A percentile compares a stretch with the other conserved stretches of the same genome.
Conservation (phyloP, 2,113 vertebrate genomes). For the Aythya baeri region DNA sequence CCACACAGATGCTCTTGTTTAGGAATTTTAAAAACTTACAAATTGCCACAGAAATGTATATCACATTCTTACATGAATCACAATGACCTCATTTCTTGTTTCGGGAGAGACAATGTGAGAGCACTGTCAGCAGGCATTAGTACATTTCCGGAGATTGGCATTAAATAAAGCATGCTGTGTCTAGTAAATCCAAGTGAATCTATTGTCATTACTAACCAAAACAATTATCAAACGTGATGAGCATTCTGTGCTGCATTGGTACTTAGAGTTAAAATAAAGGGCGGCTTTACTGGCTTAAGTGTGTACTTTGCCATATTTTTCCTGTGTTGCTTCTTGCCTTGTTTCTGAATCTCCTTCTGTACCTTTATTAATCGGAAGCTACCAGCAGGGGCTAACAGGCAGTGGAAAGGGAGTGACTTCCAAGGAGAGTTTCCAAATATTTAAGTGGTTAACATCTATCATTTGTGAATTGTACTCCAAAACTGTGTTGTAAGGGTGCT, state of each 20-base stretch:
- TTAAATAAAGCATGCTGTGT: conserved; percentile 30
- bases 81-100: conserved; percentile 32
- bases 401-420: neutral
- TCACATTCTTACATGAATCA: neutral
- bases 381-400: neutral
- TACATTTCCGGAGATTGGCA: neutral
- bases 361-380: neutral
- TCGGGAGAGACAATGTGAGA: neutral
- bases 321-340: neutral
- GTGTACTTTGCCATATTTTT: neutral
- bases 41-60: neutral
- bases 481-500: neutral
- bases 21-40: neutral
- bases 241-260: neutral
- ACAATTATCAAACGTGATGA: neutral
- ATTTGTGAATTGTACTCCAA: neutral
- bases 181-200: conserved; percentile 10
- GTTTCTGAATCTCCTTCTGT: neutral
- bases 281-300: neutral
- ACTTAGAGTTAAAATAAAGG: neutral
- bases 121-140: conserved; percentile 26
- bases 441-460: neutral
- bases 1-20: neutral
- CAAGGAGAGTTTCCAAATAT: neutral
- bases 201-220: neutral